phyloP scores from a whole-genome alignment of 1,140 invertebrate genomes.

The Trichonephila inaurata region DNA sequence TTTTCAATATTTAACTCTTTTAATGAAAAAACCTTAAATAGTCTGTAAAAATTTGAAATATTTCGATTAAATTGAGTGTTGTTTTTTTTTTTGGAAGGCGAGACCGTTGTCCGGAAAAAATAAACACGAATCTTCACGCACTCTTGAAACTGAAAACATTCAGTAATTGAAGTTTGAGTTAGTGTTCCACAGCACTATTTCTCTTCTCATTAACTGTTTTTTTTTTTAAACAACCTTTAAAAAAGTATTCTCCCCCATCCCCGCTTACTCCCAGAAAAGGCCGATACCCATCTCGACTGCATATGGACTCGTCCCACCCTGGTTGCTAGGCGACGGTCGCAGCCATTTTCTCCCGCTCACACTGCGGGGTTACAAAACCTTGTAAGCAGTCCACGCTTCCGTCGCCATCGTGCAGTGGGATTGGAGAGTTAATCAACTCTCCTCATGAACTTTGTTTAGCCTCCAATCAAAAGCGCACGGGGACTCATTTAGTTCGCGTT shows the following conservation, averaged over 20 bases:
- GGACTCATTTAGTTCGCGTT: background rate
- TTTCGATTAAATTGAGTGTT: too few relatives aligned
- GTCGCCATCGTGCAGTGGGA: constrained; percentile 55
- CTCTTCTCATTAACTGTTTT: too few relatives aligned
- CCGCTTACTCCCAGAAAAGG: background rate
- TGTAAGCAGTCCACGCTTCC: constrained; percentile 18
- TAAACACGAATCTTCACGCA: too few relatives aligned
- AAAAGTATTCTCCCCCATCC: background rate
- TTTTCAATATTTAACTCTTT: too few relatives aligned
- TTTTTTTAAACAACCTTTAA: background rate
- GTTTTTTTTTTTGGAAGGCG: too few relatives aligned
- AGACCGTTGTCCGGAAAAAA: too few relatives aligned
- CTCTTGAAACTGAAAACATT: too few relatives aligned
- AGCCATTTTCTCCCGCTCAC: constrained; percentile 63
- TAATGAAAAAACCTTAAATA: too few relatives aligned
- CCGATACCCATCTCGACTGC: background rate
- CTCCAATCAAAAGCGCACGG: background rate
- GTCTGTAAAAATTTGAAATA: too few relatives aligned
- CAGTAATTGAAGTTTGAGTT: too few relatives aligned
- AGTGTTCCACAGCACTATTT: too few relatives aligned
- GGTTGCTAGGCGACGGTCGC: constrained; percentile 62
- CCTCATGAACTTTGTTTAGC: background rate
- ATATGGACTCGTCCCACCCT: constrained; percentile 51
- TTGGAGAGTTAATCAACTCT: constrained; percentile 15
- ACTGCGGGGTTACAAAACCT: constrained; percentile 53